Conservation (phyloP, 2,797 vertebrate genomes). For the Hemibagrus guttatus region DNA sequence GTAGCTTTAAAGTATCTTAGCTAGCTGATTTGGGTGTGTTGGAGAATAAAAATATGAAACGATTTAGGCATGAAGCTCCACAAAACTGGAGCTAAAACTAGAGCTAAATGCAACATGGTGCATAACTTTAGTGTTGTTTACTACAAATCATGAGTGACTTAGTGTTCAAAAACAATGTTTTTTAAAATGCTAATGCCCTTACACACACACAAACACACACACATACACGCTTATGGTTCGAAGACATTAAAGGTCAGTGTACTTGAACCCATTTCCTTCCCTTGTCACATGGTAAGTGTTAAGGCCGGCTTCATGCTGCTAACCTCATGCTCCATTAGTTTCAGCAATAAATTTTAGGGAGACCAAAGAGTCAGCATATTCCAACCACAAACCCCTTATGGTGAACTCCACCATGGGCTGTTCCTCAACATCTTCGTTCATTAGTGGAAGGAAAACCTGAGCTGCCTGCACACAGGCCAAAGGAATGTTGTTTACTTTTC, state of each 20-base stretch:
- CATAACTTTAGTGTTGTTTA: background rate
- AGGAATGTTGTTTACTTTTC: conserved; percentile 50
- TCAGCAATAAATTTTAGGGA: conserved; percentile 30
- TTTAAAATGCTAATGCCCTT: background rate
- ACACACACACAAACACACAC: background rate
- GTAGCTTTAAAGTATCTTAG: background rate
- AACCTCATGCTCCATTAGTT: conserved; percentile 40
- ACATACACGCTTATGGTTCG: background rate
- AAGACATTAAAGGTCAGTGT: background rate
- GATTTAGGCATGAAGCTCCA: background rate
- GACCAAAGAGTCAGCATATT: conserved; percentile 46
- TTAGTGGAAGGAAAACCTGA: conserved; percentile 38
- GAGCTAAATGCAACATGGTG: background rate
- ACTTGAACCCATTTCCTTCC: conserved; percentile 31
- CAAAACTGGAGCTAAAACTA: background rate
- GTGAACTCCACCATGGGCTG: conserved; percentile 13
- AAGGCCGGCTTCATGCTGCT: conserved; percentile 15
- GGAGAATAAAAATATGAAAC: background rate
- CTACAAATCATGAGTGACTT: background rate
- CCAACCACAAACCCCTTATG: conserved; percentile 37
- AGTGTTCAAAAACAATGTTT: background rate
- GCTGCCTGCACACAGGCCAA: conserved; percentile 11
- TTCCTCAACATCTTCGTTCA: conserved; percentile 47
- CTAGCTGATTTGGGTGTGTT: background rate
- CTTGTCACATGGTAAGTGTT: conserved; percentile 36